Evolutionary conservation across 2,797 vertebrate genomes (phyloP), one percentile per base, ranked within the genome.

Genomic region (Pseudotriccus pelzelni): DNA sequence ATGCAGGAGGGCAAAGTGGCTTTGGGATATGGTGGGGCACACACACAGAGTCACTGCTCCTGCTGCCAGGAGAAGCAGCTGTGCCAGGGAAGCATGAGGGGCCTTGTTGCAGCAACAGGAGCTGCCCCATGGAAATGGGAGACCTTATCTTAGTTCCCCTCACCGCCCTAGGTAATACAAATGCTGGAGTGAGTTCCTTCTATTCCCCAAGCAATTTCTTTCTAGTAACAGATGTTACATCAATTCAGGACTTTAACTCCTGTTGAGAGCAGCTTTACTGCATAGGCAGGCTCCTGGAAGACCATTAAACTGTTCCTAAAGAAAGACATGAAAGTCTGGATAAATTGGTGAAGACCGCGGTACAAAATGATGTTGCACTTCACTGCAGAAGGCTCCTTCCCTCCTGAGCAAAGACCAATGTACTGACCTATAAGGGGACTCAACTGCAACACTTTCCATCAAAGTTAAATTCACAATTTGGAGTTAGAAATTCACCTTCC

Each of bases 61-160:
- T 6, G 2, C 46, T 69, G 43, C 23, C n/a, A 12, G 36, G 50
- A 36, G 4, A 50, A 52, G 64, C 55, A 43, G 12, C 36, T 37
- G 24, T 1, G 1, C 2, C 0, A 56, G 5, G 8, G 43, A 56
- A 60, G 8, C 2, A 0, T 3, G 44, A 72, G 32, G 58, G 37
- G 21, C 41, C 14, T 15, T 44, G 22, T 32, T 73, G 50, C 37
- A 72, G 17, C 60, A 39, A 6, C 17, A 19, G 34, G 27, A 76
- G 34, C 77, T 47, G 34, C 22, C 46, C 22, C 20, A 15, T 24
- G 30, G 68, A 43, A 72, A 47, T 1, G 11, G 43, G 36, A 76
- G 9, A 32, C 44, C 11, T 20, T n/a, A 72, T 12, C 44, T 60
- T 17, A 69, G 28, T 24, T 63, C 30, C 44, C 27, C 7, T 47